Conservation (phyloP, 2,888 invertebrate species). For the Conomelus anceps region DNA sequence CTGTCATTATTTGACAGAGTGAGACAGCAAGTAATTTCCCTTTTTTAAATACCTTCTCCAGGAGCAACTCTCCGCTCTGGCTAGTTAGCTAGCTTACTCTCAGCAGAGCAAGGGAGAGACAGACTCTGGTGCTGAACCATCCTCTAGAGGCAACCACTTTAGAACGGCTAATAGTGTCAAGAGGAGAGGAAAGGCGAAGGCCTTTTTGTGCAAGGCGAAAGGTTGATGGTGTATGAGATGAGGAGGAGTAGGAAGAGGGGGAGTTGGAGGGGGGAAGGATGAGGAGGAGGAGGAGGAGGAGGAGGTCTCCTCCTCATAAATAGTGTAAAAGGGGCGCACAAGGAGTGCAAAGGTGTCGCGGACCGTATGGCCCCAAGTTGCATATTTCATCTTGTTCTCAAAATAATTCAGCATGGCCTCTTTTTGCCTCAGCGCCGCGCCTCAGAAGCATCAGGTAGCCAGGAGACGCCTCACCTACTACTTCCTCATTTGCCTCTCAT, state of each 20-base stretch:
- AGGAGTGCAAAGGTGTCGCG: constrained; percentile 5
- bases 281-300: neutral
- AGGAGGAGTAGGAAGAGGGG: neutral
- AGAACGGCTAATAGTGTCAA: neutral
- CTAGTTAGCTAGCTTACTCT: too few relatives aligned
- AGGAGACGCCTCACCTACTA: neutral
- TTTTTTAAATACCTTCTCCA: neutral
- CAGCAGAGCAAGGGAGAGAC: too few relatives aligned
- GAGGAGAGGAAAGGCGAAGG: neutral
- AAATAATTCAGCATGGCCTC: constrained; percentile 28
- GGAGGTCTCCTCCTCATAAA: neutral
- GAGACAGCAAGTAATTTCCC: neutral
- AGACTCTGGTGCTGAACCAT: neutral
- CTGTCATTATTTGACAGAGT: neutral
- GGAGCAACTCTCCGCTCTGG: neutral
- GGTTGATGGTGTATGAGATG: neutral
- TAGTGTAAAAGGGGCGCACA: constrained; percentile 4
- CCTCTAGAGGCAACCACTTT: neutral
- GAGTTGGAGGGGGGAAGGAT: neutral
- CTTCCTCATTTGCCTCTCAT: neutral
- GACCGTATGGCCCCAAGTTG: constrained; percentile 4
- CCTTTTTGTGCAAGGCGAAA: neutral
- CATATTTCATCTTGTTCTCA: constrained; percentile 27
- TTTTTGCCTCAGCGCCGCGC: constrained; percentile 27
- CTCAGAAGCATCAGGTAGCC: neutral